Conservation (phyloP, 64 coral and sea anemone genomes). For the Stichodactyla mertensii region DNA sequence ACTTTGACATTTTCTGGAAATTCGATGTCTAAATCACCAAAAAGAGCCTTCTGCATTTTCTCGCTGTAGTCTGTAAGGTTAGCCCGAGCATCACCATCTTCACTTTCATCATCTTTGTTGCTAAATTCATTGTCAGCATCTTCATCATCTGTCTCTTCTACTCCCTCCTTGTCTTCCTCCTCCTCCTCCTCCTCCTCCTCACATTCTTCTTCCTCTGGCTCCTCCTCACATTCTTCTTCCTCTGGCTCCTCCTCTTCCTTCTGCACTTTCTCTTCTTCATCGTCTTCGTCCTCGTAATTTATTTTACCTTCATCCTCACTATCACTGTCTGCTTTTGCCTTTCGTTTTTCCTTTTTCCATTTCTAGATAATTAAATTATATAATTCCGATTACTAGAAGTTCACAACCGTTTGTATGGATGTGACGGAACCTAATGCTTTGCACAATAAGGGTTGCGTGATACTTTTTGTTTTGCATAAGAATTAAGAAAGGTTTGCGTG, state of each 20-base stretch:
- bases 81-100: not conserved
- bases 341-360: not conserved
- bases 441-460: too few species aligned
- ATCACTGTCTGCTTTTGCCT: not conserved
- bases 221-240: not conserved
- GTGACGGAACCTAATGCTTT: too few species aligned
- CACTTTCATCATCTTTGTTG: not conserved
- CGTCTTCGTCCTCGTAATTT: not conserved
- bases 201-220: not conserved
- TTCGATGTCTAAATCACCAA: slow-evolving; percentile 44
- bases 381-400: too few species aligned
- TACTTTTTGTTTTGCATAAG: too few species aligned
- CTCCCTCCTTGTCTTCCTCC: too few species aligned
- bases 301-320: not conserved
- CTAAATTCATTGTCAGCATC: not conserved
- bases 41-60: slow-evolving; percentile 11
- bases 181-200: not conserved
- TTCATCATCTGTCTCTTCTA: not conserved
- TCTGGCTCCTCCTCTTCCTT: not conserved
- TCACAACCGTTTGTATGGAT: too few species aligned
- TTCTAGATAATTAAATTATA: not conserved
- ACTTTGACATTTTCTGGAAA: slow-evolving; percentile 85
- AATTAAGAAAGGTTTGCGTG: too few species aligned
- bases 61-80: not conserved
- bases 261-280: not conserved